These are phyloP conservation scores for Podotricha telesiphe DNA, from an alignment of 2,888 invertebrate genomes.

Conservation along the genomic window DNA sequence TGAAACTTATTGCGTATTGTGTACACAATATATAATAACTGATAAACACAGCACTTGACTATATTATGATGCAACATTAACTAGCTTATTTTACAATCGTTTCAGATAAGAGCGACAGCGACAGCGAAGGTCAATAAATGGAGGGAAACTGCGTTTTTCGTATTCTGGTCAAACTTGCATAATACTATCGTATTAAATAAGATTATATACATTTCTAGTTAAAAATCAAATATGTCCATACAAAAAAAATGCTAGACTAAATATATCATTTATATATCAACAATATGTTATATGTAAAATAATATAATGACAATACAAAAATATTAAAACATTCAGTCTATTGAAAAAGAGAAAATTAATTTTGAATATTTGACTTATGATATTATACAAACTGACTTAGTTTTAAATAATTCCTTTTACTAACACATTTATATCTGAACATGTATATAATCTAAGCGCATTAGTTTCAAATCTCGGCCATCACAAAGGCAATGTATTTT, in stretches of 20 bases:
- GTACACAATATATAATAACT: not conserved
- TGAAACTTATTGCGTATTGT: slow-evolving; percentile 1
- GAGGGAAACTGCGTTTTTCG: slow-evolving; percentile 66
- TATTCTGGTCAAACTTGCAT: slow-evolving; percentile 83
- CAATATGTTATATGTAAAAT: not conserved
- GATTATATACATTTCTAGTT: slow-evolving; percentile 16
- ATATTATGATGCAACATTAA: slow-evolving; percentile 38
- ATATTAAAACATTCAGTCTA: not conserved
- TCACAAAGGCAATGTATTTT: slow-evolving; percentile 44
- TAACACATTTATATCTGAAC: slow-evolving; percentile 11
- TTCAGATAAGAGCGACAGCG: slow-evolving; percentile 96
- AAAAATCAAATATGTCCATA: not conserved
- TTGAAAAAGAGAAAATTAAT: not conserved
- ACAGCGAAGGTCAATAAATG: slow-evolving; percentile 94
- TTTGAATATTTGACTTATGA: not conserved
- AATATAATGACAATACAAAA: not conserved
- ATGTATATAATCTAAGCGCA: slow-evolving; percentile 15
- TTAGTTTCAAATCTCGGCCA: slow-evolving; percentile 71
- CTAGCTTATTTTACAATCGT: slow-evolving; percentile 27
- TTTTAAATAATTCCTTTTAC: not conserved
- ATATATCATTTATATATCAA: too few species aligned
- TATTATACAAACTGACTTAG: not conserved
- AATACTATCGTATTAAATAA: slow-evolving; percentile 61
- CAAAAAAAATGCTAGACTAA: not conserved
- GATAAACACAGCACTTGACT: slow-evolving; percentile 15